Percentiles rank a stretch among this genome's conserved stretches.
Conservation (phyloP, 2,113 vertebrate species). For the Diglossa brunneiventris region DNA sequence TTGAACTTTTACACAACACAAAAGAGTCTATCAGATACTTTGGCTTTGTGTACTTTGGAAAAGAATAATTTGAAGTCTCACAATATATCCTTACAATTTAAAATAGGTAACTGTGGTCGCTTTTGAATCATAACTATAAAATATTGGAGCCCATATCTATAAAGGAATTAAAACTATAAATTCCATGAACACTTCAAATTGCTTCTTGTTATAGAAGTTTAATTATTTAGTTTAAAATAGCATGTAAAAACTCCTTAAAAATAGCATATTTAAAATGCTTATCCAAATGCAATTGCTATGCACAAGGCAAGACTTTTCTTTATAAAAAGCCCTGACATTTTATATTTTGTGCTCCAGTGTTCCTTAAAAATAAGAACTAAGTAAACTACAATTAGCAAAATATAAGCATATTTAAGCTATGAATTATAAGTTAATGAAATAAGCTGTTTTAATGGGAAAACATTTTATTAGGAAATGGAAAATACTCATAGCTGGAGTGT, state of each 20-base stretch:
- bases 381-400: conserved; percentile 34
- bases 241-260: background rate
- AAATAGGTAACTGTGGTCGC: background rate
- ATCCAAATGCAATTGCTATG: background rate
- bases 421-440: conserved; percentile 15
- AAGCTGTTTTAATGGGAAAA: conserved; percentile 8
- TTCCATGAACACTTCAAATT: background rate
- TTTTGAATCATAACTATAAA: background rate
- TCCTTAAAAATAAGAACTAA: conserved; percentile 16
- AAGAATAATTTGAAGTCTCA: background rate
- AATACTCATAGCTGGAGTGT: conserved; percentile 11
- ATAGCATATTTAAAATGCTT: background rate
- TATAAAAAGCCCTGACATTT: background rate
- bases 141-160: background rate
- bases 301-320: background rate
- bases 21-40: background rate
- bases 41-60: background rate
- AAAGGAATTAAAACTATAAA: background rate
- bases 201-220: background rate
- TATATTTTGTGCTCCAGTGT: background rate
- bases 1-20: background rate
- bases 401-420: background rate
- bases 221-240: background rate
- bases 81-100: background rate
- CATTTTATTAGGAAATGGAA: conserved; percentile 5